A percentile compares a stretch with the other conserved stretches of the same genome.
These are phyloP conservation scores for Bicyclus anynana DNA, from an alignment of 1,140 invertebrate species.

Conservation along the genomic window DNA sequence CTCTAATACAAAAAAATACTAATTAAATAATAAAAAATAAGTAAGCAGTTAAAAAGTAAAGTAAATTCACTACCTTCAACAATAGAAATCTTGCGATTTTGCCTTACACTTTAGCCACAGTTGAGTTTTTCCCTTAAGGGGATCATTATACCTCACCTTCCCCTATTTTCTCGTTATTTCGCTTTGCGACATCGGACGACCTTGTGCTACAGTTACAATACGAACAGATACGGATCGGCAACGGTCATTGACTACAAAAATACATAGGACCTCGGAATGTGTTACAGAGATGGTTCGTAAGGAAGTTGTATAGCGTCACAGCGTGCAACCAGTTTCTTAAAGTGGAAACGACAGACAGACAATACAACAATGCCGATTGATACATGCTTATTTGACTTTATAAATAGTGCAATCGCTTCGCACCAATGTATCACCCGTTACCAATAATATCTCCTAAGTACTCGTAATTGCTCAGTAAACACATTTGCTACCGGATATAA, in stretches of 20 bases:
- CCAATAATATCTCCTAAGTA: slow-evolving; percentile 14
- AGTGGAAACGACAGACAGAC: slow-evolving; percentile 56
- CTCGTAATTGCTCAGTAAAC: slow-evolving; percentile 18
- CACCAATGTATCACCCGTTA: slow-evolving; percentile 8
- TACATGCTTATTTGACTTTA: slow-evolving; percentile 58
- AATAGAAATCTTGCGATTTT: no score
- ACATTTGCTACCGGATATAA: slow-evolving; percentile 30
- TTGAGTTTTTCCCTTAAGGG: background rate
- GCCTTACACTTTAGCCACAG: background rate
- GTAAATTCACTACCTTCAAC: no score
- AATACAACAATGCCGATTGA: slow-evolving; percentile 64
- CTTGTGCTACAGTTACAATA: slow-evolving; percentile 9
- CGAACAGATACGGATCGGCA: slow-evolving; percentile 10
- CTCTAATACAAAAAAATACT: no score
- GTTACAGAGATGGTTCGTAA: slow-evolving; percentile 40
- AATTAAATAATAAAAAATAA: no score
- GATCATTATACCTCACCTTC: background rate
- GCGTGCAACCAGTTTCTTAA: slow-evolving; percentile 47
- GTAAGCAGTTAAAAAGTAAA: no score
- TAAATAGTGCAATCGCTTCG: slow-evolving; percentile 59
- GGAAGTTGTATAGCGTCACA: slow-evolving; percentile 42
- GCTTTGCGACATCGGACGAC: background rate
- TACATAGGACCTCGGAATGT: slow-evolving; percentile 28
- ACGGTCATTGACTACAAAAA: slow-evolving; percentile 36
- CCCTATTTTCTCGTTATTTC: background rate